A percentile compares a stretch with the other conserved stretches of the same genome.
phyloP scores from a whole-genome alignment of 2,888 invertebrate species.

The Drosophila mimica region DNA sequence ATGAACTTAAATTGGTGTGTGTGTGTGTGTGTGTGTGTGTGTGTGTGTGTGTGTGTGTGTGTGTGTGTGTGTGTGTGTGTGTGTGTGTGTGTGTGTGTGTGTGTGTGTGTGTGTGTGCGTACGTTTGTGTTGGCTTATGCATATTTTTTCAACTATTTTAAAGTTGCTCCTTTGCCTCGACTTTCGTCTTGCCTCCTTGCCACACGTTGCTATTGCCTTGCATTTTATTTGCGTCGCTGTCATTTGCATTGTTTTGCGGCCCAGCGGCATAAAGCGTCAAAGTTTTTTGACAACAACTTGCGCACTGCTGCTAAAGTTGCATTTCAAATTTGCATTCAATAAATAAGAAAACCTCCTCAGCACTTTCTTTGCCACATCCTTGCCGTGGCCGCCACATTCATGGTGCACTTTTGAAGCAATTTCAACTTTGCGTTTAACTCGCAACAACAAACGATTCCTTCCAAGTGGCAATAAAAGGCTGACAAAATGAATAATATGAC shows the following conservation, averaged over 20 bases:
- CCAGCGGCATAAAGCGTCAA: constrained; percentile 46
- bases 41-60: constrained; percentile 16
- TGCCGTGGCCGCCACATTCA: neutral
- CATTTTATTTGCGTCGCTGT: constrained; percentile 20
- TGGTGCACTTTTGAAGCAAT: constrained; percentile 13
- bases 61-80: constrained; percentile 4
- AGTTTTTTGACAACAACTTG: constrained; percentile 44
- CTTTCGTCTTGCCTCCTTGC: neutral
- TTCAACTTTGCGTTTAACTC: constrained; percentile 31
- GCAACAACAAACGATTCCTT: constrained; percentile 10
- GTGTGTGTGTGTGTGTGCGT: constrained; percentile 24
- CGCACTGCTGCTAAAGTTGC: constrained; percentile 40
- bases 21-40: constrained; percentile 8
- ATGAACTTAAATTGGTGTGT: constrained; percentile 1
- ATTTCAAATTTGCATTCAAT: constrained; percentile 59
- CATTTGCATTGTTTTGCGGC: constrained; percentile 53
- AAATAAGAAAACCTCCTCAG: constrained; percentile 4
- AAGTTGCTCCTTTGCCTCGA: constrained; percentile 42
- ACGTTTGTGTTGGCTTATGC: constrained; percentile 34
- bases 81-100: constrained; percentile 10
- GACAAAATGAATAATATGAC: constrained; percentile 35
- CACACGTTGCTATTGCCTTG: neutral
- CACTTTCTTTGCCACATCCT: neutral
- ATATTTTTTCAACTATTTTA: constrained; percentile 50
- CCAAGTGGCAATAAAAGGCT: constrained; percentile 42